These are phyloP conservation scores for Capricornis sumatraensis DNA, from an alignment of 2,113 vertebrate genomes.

Conservation along the genomic window DNA sequence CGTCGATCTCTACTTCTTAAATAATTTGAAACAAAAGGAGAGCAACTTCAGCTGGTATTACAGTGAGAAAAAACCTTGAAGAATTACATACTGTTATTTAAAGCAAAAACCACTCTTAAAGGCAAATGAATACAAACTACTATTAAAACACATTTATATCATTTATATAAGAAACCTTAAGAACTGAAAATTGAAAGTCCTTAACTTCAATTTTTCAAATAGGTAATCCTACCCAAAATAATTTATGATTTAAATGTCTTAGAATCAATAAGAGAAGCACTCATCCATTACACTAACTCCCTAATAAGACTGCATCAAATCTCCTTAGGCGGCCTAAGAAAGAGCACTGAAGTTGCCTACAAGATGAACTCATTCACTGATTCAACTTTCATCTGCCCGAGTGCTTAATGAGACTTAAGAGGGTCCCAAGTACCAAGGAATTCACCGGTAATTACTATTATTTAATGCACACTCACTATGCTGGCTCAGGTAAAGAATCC, in stretches of 20 bases:
- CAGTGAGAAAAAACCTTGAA: not conserved
- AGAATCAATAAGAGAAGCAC: not conserved
- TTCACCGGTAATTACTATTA: not conserved
- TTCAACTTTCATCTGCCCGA: not conserved
- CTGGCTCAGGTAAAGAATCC: not conserved
- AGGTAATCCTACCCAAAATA: not conserved
- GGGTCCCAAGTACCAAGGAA: not conserved
- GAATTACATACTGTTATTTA: not conserved
- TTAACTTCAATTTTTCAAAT: not conserved
- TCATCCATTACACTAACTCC: not conserved
- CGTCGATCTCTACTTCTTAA: constrained; percentile 89
- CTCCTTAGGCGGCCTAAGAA: not conserved
- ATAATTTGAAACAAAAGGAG: constrained; percentile 12
- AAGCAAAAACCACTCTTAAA: constrained; percentile 1
- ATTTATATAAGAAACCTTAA: constrained; percentile 3
- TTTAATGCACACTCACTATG: not conserved
- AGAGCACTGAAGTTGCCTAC: not conserved
- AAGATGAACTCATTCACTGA: not conserved
- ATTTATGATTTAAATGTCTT: not conserved
- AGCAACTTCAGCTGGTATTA: constrained; percentile 8
- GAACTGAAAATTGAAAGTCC: not conserved
- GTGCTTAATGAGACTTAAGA: not conserved
- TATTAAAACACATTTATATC: constrained; percentile 10
- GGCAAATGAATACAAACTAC: not conserved
- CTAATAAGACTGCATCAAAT: not conserved